These are phyloP conservation scores for Troilus luridus DNA, from an alignment of 2,888 invertebrate genomes.

Conservation along the genomic window DNA sequence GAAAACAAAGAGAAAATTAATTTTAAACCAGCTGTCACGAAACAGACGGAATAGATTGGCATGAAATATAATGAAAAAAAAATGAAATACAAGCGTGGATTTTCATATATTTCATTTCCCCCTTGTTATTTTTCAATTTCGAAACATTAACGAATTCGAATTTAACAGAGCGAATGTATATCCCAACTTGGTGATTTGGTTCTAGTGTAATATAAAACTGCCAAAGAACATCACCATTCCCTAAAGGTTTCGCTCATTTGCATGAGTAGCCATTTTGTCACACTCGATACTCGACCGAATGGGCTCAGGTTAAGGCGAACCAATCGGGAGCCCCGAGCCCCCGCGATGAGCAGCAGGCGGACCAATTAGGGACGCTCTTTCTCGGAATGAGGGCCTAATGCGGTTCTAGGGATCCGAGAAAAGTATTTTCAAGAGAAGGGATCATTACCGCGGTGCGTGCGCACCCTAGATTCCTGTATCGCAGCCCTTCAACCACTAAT, in stretches of 20 bases:
- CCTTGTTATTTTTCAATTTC: too few species aligned
- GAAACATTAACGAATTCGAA: too few species aligned
- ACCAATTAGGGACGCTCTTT: slow-evolving; percentile 32
- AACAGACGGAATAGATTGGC: too few species aligned
- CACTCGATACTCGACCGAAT: neutral
- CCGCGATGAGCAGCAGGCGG: neutral
- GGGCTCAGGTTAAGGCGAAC: neutral
- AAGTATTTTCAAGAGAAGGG: slow-evolving; percentile 42
- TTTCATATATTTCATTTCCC: too few species aligned
- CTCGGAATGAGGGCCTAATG: slow-evolving; percentile 40
- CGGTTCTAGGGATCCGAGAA: slow-evolving; percentile 35
- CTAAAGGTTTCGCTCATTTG: neutral
- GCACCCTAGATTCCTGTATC: slow-evolving; percentile 35
- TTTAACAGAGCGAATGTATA: too few species aligned
- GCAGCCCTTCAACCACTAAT: slow-evolving; percentile 3
- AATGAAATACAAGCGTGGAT: too few species aligned
- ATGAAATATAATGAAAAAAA: too few species aligned
- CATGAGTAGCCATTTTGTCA: neutral
- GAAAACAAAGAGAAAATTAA: too few species aligned
- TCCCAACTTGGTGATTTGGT: too few species aligned
- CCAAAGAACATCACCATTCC: neutral
- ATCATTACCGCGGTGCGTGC: slow-evolving; percentile 7
- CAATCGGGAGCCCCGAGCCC: neutral
- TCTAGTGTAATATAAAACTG: too few species aligned
- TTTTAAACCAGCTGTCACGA: too few species aligned